Percentiles rank a stretch among this genome's conserved stretches.
Evolutionary conservation across 2,797 vertebrate genomes (phyloP).

Genomic region (Echeneis naucrates): DNA sequence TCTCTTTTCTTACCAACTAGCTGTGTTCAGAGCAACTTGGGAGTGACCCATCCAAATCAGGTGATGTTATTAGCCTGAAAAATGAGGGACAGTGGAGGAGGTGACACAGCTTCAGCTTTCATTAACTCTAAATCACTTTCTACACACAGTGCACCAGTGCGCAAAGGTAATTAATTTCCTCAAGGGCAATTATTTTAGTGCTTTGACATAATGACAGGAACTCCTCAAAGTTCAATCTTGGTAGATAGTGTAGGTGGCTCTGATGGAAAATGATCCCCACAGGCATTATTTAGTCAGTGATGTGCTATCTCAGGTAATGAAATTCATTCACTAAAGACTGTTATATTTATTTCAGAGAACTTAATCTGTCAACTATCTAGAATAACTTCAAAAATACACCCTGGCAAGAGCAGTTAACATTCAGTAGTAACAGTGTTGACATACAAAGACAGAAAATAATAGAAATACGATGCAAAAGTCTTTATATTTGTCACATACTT

Average conservation of each 20-base stretch:
- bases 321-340: constrained; percentile 35
- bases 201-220: constrained; percentile 79
- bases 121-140: constrained; percentile 80
- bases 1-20: constrained; percentile 11
- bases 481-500: neutral
- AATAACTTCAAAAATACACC: neutral
- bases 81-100: constrained; percentile 71
- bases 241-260: constrained; percentile 56
- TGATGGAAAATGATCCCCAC: constrained; percentile 60
- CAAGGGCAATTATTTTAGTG: constrained; percentile 85
- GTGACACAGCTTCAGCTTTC: constrained; percentile 78
- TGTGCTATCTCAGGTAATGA: constrained; percentile 35
- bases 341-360: constrained; percentile 27
- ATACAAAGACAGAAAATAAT: neutral
- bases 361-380: neutral
- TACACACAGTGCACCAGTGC: constrained; percentile 72
- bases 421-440: neutral
- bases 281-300: constrained; percentile 26
- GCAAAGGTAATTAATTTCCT: constrained; percentile 87
- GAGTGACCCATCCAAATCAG: constrained; percentile 39
- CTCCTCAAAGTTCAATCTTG: constrained; percentile 69
- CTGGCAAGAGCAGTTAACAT: neutral
- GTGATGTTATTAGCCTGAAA: constrained; percentile 74
- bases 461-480: no score
- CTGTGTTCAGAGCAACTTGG: constrained; percentile 18